Evolutionary conservation across 2,797 vertebrate species (phyloP).

Genomic region (Sebastes wilsoni): DNA sequence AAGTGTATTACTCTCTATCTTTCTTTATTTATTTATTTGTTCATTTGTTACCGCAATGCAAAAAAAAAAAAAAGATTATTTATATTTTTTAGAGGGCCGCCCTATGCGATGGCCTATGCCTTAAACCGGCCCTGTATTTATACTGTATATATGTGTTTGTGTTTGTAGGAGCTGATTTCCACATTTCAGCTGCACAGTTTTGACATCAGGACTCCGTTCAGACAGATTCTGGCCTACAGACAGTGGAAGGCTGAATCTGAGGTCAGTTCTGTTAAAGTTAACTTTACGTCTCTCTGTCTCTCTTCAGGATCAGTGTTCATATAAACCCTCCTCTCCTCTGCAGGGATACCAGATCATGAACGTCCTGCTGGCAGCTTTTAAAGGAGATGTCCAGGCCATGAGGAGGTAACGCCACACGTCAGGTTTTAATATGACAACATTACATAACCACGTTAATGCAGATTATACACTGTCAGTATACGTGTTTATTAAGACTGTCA

Average conservation of each 20-base stretch:
- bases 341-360: conserved; percentile 83
- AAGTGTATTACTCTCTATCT: too few species aligned
- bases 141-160: neutral
- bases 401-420: conserved; percentile 57
- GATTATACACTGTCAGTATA: too few species aligned
- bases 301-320: neutral
- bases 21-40: too few species aligned
- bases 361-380: conserved; percentile 75
- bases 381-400: conserved; percentile 72
- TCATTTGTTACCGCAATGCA: too few species aligned
- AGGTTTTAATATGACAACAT: neutral
- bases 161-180: conserved; percentile 73
- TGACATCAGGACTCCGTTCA: conserved; percentile 79
- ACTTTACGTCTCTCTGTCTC: too few species aligned
- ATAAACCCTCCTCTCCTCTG: neutral
- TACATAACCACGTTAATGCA: neutral
- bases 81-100: too few species aligned
- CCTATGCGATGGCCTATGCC: too few species aligned
- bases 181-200: conserved; percentile 79
- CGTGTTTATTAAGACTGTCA: too few species aligned
- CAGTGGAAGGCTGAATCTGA: conserved; percentile 81
- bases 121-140: too few species aligned
- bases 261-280: conserved; percentile 36
- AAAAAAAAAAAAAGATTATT: too few species aligned
- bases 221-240: conserved; percentile 76